phyloP scores from a whole-genome alignment of 1,140 invertebrate genomes.

The Cydia amplana region DNA sequence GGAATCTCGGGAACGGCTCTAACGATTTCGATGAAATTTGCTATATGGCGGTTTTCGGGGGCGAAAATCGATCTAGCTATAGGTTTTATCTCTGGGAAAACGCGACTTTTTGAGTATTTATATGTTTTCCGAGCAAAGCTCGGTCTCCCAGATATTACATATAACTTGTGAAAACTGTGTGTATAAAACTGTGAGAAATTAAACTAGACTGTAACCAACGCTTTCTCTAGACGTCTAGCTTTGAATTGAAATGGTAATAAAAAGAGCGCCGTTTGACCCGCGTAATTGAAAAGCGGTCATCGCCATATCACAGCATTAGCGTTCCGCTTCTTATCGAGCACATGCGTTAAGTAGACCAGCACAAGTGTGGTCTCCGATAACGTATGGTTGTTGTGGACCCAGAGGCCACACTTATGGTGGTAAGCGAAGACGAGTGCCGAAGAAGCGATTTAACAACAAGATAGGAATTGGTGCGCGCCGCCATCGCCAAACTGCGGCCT shows the following conservation, averaged over 20 bases:
- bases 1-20: too few relatives aligned
- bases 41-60: too few relatives aligned
- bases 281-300: constrained; percentile 71
- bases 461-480: constrained; percentile 66
- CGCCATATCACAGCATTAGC: constrained; percentile 41
- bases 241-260: constrained; percentile 25
- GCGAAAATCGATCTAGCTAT: too few relatives aligned
- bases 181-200: neutral
- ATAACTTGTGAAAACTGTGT: too few relatives aligned
- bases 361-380: neutral
- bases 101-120: too few relatives aligned
- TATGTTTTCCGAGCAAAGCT: too few relatives aligned
- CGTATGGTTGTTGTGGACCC: neutral
- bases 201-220: neutral
- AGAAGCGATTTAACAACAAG: neutral
- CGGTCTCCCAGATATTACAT: too few relatives aligned
- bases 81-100: too few relatives aligned
- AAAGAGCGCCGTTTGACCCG: constrained; percentile 55
- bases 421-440: neutral
- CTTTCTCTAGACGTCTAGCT: constrained; percentile 7
- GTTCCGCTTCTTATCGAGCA: neutral
- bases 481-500: constrained; percentile 65
- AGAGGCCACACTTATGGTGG: neutral
- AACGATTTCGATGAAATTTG: too few relatives aligned
- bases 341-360: neutral